Evolutionary conservation across 2,888 invertebrate species (phyloP), one percentile per base, ranked within the genome.

Genomic region (Odontomyia ornata): DNA sequence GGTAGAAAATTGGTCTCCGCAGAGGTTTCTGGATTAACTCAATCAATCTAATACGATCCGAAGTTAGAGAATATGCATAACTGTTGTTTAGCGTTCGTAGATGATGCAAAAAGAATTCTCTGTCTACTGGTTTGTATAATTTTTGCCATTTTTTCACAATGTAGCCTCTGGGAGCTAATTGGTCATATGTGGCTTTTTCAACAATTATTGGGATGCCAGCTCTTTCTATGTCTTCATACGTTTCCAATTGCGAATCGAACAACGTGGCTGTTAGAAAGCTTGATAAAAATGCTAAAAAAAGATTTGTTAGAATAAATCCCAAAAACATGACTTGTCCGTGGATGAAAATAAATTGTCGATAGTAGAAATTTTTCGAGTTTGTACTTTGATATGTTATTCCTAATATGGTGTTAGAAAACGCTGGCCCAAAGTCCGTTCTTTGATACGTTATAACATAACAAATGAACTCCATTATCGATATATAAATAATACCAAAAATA

Each of bases 221-320:
- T 36, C 36, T 15, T n/a, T 57, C 36, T 15, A 73, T 36, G 30
- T 73, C 57, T 36, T 57, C 57, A 21, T 60, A 73, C 7, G 73
- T 73, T 21, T 73, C 57, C 21, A 60, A 5, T 28, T 73, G 73
- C 0, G 73, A 4, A 1, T 73, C 36, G 15, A 36, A 73, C 15
- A 73, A 7, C 4, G 43, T 57, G 0, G 73, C 73, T 23, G 73
- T 73, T 21, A 73, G 25, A 36, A 57, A 73, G 23, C 73, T 73
- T 13, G 73, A 73, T 36, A 73, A 36, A 15, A 30, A 15, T 23
- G 73, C n/a, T 2, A 73, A 30, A 23, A 73, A 73, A 1, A 73
- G 11, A 15, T 73, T 73, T 1, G 73, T 73, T 13, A 73, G n/a
- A 23, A 73, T 57, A 27, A 73, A 73, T 11, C 73, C 73, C 11